These are phyloP conservation scores for Rhinophrynus dorsalis DNA, from an alignment of 2,797 vertebrate species.

Conservation along the genomic window DNA sequence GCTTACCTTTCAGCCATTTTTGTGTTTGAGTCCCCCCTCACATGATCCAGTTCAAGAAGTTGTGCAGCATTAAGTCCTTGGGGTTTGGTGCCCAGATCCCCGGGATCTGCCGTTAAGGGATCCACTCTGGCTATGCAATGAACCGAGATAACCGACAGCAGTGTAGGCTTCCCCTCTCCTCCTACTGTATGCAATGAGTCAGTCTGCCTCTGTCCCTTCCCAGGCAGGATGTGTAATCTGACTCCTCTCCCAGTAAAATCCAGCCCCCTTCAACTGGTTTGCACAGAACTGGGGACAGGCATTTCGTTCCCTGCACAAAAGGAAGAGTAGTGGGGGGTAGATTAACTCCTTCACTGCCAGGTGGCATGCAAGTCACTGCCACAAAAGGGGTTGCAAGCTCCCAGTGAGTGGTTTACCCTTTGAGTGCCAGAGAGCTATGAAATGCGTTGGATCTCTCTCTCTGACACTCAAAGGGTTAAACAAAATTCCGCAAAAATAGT, in stretches of 20 bases:
- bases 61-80: background rate
- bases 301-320: slow-evolving; percentile 28
- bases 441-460: too few species aligned
- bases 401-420: too few species aligned
- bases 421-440: too few species aligned
- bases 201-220: slow-evolving; percentile 41
- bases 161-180: background rate
- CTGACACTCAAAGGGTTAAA: too few species aligned
- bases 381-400: too few species aligned
- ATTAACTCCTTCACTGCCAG: slow-evolving; percentile 16
- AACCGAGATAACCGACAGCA: slow-evolving; percentile 17
- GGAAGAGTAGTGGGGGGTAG: background rate
- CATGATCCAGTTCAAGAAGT: slow-evolving; percentile 23
- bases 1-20: slow-evolving; percentile 43
- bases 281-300: slow-evolving; percentile 37
- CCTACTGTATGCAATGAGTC: slow-evolving; percentile 15
- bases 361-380: too few species aligned
- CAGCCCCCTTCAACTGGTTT: slow-evolving; percentile 35
- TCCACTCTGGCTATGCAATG: slow-evolving; percentile 11
- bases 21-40: slow-evolving; percentile 20
- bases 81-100: slow-evolving; percentile 7
- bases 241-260: slow-evolving; percentile 34
- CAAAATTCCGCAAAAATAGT: too few species aligned
- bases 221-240: slow-evolving; percentile 49
- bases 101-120: slow-evolving; percentile 23